Percentiles rank a stretch among this genome's conserved stretches.
These are phyloP conservation scores for Phylloscopus trochiloides DNA, from an alignment of 2,113 vertebrate species.

Conservation along the genomic window DNA sequence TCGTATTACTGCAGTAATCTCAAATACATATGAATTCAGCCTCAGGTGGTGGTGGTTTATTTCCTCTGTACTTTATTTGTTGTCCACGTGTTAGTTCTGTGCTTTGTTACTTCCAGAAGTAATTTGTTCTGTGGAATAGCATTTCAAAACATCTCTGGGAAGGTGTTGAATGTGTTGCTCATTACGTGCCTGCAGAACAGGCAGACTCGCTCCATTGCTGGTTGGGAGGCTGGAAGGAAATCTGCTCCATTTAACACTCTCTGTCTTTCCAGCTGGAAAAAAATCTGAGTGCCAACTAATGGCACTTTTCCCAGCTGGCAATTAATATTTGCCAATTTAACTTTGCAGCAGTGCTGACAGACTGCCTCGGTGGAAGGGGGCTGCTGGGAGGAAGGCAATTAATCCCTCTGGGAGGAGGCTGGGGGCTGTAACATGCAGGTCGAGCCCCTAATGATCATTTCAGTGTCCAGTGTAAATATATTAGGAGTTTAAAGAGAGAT, in stretches of 20 bases:
- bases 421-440: not conserved
- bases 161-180: not conserved
- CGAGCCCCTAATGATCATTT: not conserved
- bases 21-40: not conserved
- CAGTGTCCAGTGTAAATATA: not conserved
- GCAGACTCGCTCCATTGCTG: not conserved
- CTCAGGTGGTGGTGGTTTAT: not conserved
- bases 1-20: not conserved
- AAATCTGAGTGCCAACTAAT: not conserved
- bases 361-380: not conserved
- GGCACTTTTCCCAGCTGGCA: slow-evolving; percentile 32
- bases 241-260: not conserved
- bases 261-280: slow-evolving; percentile 1
- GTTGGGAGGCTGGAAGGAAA: not conserved
- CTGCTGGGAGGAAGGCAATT: not conserved
- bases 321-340: slow-evolving; percentile 17
- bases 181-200: not conserved
- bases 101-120: not conserved
- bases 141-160: not conserved
- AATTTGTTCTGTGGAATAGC: not conserved
- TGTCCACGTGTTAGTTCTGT: not conserved
- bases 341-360: not conserved
- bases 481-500: not conserved
- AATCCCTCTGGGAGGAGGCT: not conserved
- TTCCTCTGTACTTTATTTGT: not conserved